phyloP scores from a whole-genome alignment of 2,888 invertebrate species.

The Hemaris fuciformis region DNA sequence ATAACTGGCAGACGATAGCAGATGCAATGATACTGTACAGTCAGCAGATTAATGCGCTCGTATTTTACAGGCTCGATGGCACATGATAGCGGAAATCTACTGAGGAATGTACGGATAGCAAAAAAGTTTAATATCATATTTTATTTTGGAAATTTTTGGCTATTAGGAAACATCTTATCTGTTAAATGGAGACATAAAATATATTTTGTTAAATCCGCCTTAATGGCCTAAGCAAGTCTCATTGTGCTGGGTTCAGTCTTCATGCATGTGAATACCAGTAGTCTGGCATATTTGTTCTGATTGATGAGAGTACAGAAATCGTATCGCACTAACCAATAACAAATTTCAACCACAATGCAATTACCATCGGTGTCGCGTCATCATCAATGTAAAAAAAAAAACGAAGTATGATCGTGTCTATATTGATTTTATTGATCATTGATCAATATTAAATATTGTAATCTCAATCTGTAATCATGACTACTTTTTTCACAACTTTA shows the following conservation, averaged over 20 bases:
- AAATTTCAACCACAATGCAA: too few relatives aligned
- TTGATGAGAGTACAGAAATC: too few relatives aligned
- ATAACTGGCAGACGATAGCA: constrained; percentile 34
- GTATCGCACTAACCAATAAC: too few relatives aligned
- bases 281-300: too few relatives aligned
- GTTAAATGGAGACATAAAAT: neutral
- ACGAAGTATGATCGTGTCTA: too few relatives aligned
- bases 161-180: neutral
- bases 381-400: too few relatives aligned
- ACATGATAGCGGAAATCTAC: constrained; percentile 15
- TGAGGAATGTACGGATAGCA: constrained; percentile 15
- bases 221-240: too few relatives aligned
- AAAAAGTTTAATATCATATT: too few relatives aligned
- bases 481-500: neutral
- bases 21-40: constrained; percentile 30
- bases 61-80: constrained; percentile 16
- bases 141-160: too few relatives aligned
- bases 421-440: too few relatives aligned
- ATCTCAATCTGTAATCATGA: neutral
- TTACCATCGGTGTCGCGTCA: too few relatives aligned
- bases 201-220: too few relatives aligned
- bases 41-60: constrained; percentile 29
- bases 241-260: neutral
- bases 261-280: neutral
- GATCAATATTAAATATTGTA: neutral